Conservation (phyloP, 2,888 invertebrate species). For the Orthonychiurus folsomi region DNA sequence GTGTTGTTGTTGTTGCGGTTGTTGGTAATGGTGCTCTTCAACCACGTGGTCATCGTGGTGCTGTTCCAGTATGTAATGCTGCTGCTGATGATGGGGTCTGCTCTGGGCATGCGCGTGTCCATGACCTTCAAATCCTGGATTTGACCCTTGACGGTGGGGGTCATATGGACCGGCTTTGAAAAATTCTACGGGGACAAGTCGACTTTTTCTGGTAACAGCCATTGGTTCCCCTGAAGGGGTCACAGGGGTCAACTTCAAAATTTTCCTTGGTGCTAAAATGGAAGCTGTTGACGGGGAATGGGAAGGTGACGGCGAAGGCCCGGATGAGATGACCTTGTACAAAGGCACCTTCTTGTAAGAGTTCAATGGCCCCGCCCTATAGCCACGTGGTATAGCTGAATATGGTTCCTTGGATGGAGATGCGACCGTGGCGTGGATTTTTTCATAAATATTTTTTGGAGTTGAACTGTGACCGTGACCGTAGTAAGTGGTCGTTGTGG, state of each 20-base stretch:
- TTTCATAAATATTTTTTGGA: slow-evolving; percentile 15
- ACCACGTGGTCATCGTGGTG: neutral
- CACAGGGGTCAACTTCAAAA: neutral
- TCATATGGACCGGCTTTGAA: slow-evolving; percentile 29
- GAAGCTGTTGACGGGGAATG: neutral
- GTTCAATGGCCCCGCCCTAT: slow-evolving; percentile 16
- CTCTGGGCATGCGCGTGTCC: too few species aligned
- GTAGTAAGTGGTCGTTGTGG: slow-evolving; percentile 4
- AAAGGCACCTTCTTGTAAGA: neutral
- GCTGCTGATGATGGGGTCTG: neutral
- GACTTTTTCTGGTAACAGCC: slow-evolving; percentile 18
- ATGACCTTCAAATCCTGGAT: too few species aligned
- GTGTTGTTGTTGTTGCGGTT: slow-evolving; percentile 4
- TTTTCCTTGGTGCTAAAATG: neutral
- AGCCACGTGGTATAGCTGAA: slow-evolving; percentile 13
- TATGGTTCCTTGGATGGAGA: slow-evolving; percentile 12
- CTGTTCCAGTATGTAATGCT: slow-evolving; percentile 5
- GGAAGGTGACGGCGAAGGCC: neutral
- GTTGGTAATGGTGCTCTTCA: neutral
- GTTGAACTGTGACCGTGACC: neutral
- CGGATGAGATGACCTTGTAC: neutral
- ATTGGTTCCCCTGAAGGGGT: slow-evolving; percentile 6
- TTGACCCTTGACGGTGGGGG: neutral
- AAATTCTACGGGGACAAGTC: slow-evolving; percentile 23
- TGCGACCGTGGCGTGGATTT: neutral